A percentile compares a stretch with the other conserved stretches of the same genome.
phyloP scores from a whole-genome alignment of 2,113 vertebrate species.

The Boulengeromyrus knoepffleri region DNA sequence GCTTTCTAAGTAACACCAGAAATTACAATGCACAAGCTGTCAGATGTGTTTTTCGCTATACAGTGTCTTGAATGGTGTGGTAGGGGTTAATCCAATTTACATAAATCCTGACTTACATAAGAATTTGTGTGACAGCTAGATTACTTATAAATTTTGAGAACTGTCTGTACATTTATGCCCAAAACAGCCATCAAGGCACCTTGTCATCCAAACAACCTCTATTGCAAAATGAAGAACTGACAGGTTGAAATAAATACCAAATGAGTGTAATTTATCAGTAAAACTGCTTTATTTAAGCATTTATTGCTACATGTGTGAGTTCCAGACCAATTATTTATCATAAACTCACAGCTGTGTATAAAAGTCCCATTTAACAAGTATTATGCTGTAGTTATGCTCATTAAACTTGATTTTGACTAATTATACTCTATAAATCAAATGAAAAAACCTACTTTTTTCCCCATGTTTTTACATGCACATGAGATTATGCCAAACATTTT shows the following conservation, averaged over 20 bases:
- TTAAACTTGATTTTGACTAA: constrained; percentile 1
- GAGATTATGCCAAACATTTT: neutral
- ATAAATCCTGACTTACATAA: neutral
- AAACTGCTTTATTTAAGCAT: neutral
- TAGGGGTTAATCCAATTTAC: neutral
- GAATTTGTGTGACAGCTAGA: neutral
- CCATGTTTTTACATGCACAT: neutral
- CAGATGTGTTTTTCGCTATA: neutral
- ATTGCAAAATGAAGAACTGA: neutral
- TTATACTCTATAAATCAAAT: neutral
- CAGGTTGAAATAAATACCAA: neutral
- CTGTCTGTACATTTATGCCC: neutral
- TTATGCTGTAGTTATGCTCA: neutral
- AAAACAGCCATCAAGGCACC: neutral
- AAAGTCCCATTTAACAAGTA: neutral
- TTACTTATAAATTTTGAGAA: neutral
- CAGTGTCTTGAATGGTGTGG: neutral
- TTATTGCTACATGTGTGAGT: neutral
- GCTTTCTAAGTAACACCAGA: neutral
- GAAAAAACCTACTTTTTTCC: neutral
- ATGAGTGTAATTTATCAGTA: neutral
- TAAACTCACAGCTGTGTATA: neutral
- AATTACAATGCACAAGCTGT: neutral
- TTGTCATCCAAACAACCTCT: neutral
- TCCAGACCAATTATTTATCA: neutral